Evolutionary conservation across 2,888 invertebrate genomes (phyloP).

Genomic region (Osedax frankpressi): DNA sequence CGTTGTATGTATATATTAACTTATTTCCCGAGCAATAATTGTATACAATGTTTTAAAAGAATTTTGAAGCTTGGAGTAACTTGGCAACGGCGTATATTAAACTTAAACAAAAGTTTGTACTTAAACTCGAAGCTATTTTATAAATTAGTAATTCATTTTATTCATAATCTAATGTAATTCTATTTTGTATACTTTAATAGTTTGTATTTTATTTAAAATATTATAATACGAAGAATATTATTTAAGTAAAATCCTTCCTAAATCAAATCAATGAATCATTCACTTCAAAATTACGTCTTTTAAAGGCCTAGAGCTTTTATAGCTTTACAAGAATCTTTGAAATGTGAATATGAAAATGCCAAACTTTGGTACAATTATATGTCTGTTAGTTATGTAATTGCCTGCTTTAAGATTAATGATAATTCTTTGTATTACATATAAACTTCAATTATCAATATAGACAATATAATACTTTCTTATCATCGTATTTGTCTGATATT

Average conservation of each 20-base stretch:
- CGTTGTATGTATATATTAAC: too few species aligned
- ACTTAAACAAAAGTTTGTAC: conserved; percentile 61
- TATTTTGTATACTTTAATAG: background rate
- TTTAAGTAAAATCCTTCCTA: too few species aligned
- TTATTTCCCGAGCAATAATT: too few species aligned
- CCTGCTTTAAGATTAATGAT: too few species aligned
- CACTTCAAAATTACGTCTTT: background rate
- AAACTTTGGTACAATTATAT: conserved; percentile 89
- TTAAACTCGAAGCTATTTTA: background rate
- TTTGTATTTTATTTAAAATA: background rate
- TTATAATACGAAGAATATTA: too few species aligned
- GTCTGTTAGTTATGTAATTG: conserved; percentile 44
- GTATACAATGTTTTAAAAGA: too few species aligned
- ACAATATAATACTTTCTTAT: background rate
- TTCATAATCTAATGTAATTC: background rate
- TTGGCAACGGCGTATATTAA: conserved; percentile 82
- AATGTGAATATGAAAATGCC: conserved; percentile 80
- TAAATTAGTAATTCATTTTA: background rate
- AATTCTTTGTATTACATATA: too few species aligned
- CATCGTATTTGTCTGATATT: background rate
- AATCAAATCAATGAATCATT: too few species aligned
- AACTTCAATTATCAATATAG: background rate
- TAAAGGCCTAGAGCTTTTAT: conserved; percentile 58
- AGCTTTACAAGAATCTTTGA: conserved; percentile 72
- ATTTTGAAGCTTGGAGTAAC: conserved; percentile 96